Conservation (phyloP, 2,113 vertebrate species). For the Microcebus lehilahytsara region DNA sequence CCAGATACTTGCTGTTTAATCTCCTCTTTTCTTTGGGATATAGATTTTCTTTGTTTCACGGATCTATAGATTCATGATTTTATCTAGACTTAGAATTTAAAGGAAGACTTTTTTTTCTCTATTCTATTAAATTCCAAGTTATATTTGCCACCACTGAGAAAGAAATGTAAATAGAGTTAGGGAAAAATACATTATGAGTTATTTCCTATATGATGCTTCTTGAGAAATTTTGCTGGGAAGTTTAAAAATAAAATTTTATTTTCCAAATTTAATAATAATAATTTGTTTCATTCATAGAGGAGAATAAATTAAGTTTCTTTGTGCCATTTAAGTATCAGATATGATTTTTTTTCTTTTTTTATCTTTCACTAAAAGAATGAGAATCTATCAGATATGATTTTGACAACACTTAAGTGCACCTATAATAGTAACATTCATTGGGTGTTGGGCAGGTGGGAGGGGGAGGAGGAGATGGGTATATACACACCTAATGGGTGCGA, state of each 20-base stretch:
- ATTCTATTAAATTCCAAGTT: background rate
- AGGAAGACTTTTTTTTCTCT: background rate
- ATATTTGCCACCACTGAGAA: background rate
- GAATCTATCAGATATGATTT: slow-evolving; percentile 13
- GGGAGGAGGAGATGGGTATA: too few relatives aligned
- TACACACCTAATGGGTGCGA: too few relatives aligned
- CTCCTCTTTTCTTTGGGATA: background rate
- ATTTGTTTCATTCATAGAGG: background rate
- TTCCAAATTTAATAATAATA: background rate
- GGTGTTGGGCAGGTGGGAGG: too few relatives aligned
- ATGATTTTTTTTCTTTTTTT: background rate
- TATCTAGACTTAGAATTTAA: background rate
- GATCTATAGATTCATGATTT: background rate
- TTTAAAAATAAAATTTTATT: slow-evolving; percentile 29
- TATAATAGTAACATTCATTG: too few relatives aligned
- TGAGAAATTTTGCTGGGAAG: background rate
- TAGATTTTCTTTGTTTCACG: background rate
- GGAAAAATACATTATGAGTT: background rate
- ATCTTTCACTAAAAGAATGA: too few relatives aligned
- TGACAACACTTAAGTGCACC: background rate
- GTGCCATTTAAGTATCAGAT: slow-evolving; percentile 1
- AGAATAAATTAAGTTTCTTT: background rate
- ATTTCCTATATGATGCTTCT: background rate
- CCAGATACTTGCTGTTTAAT: background rate
- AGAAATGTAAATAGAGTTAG: background rate